phyloP scores from a whole-genome alignment of 2,797 vertebrate species.

The Sebastes hopkinsi region DNA sequence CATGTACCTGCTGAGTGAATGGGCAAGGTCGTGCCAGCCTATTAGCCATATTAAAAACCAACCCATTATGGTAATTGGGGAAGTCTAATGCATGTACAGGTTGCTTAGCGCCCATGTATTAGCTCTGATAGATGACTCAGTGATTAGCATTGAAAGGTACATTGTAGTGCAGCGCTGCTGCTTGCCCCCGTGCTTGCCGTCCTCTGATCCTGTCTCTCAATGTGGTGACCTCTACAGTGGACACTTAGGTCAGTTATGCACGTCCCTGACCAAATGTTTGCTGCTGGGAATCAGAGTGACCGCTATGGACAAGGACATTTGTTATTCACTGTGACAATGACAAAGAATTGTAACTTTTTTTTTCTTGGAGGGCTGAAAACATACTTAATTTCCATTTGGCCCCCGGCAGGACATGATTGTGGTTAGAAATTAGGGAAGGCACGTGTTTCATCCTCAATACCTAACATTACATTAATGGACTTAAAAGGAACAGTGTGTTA shows the following conservation, averaged over 20 bases:
- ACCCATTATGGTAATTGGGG: constrained; percentile 86
- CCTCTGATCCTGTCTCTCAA: constrained; percentile 60
- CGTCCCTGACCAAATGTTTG: constrained; percentile 59
- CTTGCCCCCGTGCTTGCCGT: constrained; percentile 46
- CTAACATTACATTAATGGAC: neutral
- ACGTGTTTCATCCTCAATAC: neutral
- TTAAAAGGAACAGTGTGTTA: too few species aligned
- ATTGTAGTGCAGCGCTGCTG: constrained; percentile 55
- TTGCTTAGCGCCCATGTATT: constrained; percentile 83
- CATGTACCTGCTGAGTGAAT: constrained; percentile 80
- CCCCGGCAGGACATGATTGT: neutral
- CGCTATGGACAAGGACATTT: constrained; percentile 37
- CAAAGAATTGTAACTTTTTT: neutral
- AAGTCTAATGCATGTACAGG: constrained; percentile 84
- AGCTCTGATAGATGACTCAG: constrained; percentile 84
- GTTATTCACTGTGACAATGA: constrained; percentile 28
- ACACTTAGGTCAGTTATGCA: constrained; percentile 55
- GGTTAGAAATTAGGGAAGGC: constrained; percentile 1
- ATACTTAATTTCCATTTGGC: constrained; percentile 14
- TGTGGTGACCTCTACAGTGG: constrained; percentile 60
- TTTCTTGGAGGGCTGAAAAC: constrained; percentile 1
- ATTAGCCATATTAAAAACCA: constrained; percentile 87
- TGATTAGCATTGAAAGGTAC: constrained; percentile 81
- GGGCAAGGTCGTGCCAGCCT: constrained; percentile 87
- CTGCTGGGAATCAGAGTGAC: constrained; percentile 42